A percentile compares a stretch with the other conserved stretches of the same genome.
These are phyloP conservation scores for Acleris sparsana DNA, from an alignment of 2,888 invertebrate species.

Conservation along the genomic window DNA sequence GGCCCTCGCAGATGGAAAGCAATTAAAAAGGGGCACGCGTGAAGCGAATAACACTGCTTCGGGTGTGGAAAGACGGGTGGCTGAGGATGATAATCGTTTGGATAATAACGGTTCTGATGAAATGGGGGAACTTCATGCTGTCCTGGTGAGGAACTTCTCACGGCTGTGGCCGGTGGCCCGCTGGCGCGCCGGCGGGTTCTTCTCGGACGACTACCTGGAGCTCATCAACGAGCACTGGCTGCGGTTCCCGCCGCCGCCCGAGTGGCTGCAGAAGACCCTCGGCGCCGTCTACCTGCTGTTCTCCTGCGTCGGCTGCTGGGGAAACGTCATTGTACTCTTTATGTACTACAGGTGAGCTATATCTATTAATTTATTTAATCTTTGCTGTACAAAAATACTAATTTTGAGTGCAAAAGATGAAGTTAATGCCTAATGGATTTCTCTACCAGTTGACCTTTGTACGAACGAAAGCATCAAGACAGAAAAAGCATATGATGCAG, in stretches of 20 bases:
- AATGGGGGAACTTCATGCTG: slow-evolving; percentile 47
- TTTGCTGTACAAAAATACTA: not conserved
- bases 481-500: too few species aligned
- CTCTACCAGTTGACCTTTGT: too few species aligned
- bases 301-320: slow-evolving; percentile 86
- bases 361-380: slow-evolving; percentile 4
- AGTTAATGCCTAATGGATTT: too few species aligned
- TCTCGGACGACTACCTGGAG: slow-evolving; percentile 81
- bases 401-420: too few species aligned
- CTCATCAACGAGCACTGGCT: slow-evolving; percentile 89
- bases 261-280: slow-evolving; percentile 82
- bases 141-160: slow-evolving; percentile 64
- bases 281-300: slow-evolving; percentile 86
- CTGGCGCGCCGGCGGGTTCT: slow-evolving; percentile 82
- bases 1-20: slow-evolving; percentile 3
- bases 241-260: slow-evolving; percentile 85
- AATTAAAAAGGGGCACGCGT: slow-evolving; percentile 26
- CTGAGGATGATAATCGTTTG: not conserved
- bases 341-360: slow-evolving; percentile 88
- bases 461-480: too few species aligned
- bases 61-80: slow-evolving; percentile 7
- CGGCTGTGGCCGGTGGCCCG: slow-evolving; percentile 69
- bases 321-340: slow-evolving; percentile 88
- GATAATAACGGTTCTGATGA: slow-evolving; percentile 40
- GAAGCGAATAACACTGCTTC: slow-evolving; percentile 14